Percentiles rank a stretch among this genome's conserved stretches.
Evolutionary conservation across 2,888 invertebrate genomes (phyloP).

Genomic region (Athetis lepigone): DNA sequence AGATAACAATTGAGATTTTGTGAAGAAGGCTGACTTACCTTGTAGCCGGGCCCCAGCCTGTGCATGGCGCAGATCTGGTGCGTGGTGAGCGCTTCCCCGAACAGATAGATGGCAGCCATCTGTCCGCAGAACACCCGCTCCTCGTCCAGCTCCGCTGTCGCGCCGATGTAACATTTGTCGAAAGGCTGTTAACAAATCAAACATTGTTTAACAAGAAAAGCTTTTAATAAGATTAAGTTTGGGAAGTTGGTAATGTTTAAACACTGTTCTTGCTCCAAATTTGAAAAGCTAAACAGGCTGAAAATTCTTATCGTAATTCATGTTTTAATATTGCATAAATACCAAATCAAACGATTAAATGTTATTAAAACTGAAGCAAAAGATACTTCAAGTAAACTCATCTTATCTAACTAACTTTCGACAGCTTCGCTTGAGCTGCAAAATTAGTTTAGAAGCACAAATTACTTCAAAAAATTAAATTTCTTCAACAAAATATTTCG

Average conservation of each 20-base stretch:
- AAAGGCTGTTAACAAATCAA: conserved; percentile 93
- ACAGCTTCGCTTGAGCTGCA: conserved; percentile 35
- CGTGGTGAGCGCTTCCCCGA: conserved; percentile 98
- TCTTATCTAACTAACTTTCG: conserved; percentile 36
- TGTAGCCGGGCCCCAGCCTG: conserved; percentile 99
- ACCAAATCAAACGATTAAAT: conserved; percentile 18
- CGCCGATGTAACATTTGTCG: conserved; percentile 99
- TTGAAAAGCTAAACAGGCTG: background rate
- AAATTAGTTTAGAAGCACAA: conserved; percentile 46
- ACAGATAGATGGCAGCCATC: conserved; percentile 99
- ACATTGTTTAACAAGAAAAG: background rate
- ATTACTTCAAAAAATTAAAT: conserved; percentile 51
- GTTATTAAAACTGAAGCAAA: conserved; percentile 40
- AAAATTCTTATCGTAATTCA: background rate
- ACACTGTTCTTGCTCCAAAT: background rate
- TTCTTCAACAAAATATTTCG: conserved; percentile 28
- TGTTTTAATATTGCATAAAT: conserved; percentile 28
- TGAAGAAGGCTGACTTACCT: conserved; percentile 91
- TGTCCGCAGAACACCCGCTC: conserved; percentile 99
- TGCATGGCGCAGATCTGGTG: conserved; percentile 99
- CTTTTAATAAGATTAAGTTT: background rate
- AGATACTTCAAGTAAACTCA: conserved; percentile 37
- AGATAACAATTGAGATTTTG: background rate
- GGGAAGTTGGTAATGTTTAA: too few species aligned
- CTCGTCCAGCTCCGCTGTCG: conserved; percentile 98